phyloP scores from a whole-genome alignment of 2,797 vertebrate genomes.

The Muscicapa comitata region DNA sequence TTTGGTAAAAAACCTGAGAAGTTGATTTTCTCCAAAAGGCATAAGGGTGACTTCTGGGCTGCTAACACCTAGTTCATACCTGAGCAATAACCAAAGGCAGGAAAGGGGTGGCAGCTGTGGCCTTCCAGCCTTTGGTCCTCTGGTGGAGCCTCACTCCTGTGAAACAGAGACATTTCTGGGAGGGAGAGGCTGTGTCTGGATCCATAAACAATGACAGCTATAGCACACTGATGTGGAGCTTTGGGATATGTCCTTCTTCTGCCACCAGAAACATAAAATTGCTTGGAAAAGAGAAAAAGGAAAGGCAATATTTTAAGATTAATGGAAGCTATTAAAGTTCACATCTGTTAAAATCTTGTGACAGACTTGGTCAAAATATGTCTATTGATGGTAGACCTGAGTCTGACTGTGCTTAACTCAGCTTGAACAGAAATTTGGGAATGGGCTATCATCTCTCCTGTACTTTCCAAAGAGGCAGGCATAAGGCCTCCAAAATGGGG shows the following conservation, averaged over 20 bases:
- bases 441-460: background rate
- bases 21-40: background rate
- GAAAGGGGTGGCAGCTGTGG: background rate
- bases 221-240: background rate
- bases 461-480: background rate
- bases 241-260: background rate
- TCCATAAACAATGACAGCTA: background rate
- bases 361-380: background rate
- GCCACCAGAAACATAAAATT: background rate
- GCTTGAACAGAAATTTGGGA: background rate
- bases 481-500: background rate
- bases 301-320: background rate
- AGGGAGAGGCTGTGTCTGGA: background rate
- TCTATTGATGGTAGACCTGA: background rate
- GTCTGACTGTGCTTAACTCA: background rate
- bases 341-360: background rate
- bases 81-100: background rate
- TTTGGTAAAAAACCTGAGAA: background rate
- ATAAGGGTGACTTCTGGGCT: background rate
- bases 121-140: background rate
- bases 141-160: background rate
- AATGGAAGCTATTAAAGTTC: background rate
- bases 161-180: background rate
- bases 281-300: background rate
- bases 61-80: background rate